Percentiles rank a stretch among this genome's conserved stretches.
Conservation (phyloP, 2,888 invertebrate species). For the Vesta saturnalis region DNA sequence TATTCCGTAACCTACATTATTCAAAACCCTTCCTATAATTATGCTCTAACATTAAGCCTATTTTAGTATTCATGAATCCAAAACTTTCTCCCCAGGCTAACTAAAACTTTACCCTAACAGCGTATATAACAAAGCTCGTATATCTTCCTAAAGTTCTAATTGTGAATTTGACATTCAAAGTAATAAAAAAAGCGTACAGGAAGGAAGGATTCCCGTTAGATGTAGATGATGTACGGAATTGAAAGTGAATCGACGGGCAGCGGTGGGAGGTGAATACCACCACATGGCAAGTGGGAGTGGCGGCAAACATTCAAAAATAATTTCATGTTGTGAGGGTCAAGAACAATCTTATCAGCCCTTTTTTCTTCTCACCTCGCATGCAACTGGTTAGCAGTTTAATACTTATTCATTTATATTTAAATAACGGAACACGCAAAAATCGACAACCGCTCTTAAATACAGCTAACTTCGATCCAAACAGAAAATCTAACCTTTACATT, state of each 20-base stretch:
- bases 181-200: too few species aligned
- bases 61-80: too few species aligned
- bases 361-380: constrained; percentile 16
- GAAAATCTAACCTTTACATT: not conserved
- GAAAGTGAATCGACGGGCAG: not conserved
- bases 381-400: constrained; percentile 24
- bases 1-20: too few species aligned
- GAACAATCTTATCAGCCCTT: constrained; percentile 23
- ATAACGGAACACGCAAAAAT: constrained; percentile 28
- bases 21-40: too few species aligned
- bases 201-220: not conserved
- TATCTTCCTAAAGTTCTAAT: constrained; percentile 12
- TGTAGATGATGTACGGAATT: not conserved
- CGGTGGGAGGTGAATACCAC: constrained; percentile 9
- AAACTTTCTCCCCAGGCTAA: not conserved
- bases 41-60: not conserved
- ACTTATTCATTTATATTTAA: constrained; percentile 23
- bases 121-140: constrained; percentile 15
- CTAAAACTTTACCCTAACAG: not conserved
- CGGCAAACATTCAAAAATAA: constrained; percentile 39
- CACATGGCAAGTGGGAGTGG: constrained; percentile 39
- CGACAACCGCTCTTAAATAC: not conserved
- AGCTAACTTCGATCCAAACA: not conserved
- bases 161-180: too few species aligned
- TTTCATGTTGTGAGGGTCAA: constrained; percentile 35